These are phyloP conservation scores for Wasmannia auropunctata DNA, from an alignment of 1,140 invertebrate genomes.

Conservation along the genomic window DNA sequence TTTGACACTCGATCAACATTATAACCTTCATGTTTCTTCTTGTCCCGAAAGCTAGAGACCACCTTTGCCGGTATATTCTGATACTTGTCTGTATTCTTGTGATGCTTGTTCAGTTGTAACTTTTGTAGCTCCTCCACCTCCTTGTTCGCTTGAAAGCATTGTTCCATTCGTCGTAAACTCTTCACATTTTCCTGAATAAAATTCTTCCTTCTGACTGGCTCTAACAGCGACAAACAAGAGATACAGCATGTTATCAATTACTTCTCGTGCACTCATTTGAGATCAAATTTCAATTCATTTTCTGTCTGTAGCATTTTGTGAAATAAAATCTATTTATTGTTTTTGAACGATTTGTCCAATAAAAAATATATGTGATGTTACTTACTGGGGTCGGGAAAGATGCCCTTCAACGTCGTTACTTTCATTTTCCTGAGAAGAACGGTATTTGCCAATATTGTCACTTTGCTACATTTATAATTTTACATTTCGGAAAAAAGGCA, in stretches of 20 bases:
- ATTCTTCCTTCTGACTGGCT: slow-evolving; percentile 79
- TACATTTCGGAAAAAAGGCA: slow-evolving; percentile 17
- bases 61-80: slow-evolving; percentile 69
- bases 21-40: slow-evolving; percentile 41
- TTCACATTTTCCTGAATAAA: slow-evolving; percentile 84
- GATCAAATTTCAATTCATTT: slow-evolving; percentile 5
- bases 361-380: slow-evolving; percentile 32
- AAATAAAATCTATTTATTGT: neutral
- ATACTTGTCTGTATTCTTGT: slow-evolving; percentile 65
- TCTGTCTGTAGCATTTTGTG: neutral
- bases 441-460: neutral
- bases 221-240: slow-evolving; percentile 67
- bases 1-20: slow-evolving; percentile 5
- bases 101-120: slow-evolving; percentile 57
- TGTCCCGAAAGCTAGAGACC: slow-evolving; percentile 58
- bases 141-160: slow-evolving; percentile 74
- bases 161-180: slow-evolving; percentile 80
- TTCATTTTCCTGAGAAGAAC: slow-evolving; percentile 37
- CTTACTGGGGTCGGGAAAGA: slow-evolving; percentile 82
- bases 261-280: neutral
- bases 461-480: slow-evolving; percentile 25
- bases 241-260: neutral
- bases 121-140: slow-evolving; percentile 71
- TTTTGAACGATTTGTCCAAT: neutral
- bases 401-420: slow-evolving; percentile 79